Evolutionary conservation across 92 coral and sea anemone species (phyloP).

Genomic region (Plumapathes pennacea): DNA sequence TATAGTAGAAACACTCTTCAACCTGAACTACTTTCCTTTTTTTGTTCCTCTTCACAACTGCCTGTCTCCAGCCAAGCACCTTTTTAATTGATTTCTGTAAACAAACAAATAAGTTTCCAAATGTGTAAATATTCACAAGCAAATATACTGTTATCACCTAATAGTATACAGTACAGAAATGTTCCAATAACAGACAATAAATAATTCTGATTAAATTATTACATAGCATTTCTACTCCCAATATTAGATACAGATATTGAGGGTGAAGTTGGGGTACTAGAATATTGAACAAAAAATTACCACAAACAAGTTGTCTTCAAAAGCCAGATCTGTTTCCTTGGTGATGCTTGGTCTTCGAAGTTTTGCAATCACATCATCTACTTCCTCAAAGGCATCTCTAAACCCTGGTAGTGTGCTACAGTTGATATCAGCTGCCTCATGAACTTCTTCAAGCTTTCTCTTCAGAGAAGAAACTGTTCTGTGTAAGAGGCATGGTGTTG

Average conservation of each 20-base stretch:
- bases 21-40: not conserved
- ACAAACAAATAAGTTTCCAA: not conserved
- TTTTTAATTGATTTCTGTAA: not conserved
- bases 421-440: not conserved
- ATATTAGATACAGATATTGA: too few species aligned
- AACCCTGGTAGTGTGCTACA: not conserved
- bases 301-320: too few species aligned
- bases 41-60: not conserved
- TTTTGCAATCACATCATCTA: too few species aligned
- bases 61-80: not conserved
- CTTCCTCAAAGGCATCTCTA: conserved; percentile 3
- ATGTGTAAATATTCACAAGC: not conserved
- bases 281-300: too few species aligned
- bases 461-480: not conserved
- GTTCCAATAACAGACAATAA: too few species aligned
- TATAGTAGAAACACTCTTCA: conserved; percentile 6
- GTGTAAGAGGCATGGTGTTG: conserved; percentile 11
- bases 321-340: too few species aligned
- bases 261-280: too few species aligned
- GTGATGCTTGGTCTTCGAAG: too few species aligned
- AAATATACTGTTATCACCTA: too few species aligned
- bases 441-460: conserved; percentile 3
- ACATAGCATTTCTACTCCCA: too few species aligned
- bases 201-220: too few species aligned
- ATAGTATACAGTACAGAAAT: too few species aligned